Conservation (phyloP, 2,888 invertebrate species). For the Drosophila sordidula region DNA sequence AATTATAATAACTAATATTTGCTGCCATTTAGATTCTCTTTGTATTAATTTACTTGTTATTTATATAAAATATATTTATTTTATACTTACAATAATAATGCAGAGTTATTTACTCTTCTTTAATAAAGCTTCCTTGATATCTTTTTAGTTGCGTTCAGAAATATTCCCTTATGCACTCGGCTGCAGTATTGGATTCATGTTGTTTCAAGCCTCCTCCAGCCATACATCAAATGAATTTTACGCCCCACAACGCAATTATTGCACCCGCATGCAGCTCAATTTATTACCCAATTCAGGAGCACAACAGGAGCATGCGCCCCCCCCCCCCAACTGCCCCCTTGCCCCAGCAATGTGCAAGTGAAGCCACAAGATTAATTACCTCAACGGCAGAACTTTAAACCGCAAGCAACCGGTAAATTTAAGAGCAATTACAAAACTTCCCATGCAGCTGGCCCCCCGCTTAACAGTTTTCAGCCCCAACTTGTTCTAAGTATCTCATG, state of each 20-base stretch:
- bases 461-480: conserved; percentile 8
- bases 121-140: not conserved
- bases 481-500: conserved; percentile 9
- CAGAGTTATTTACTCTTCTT: not conserved
- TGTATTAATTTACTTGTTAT: too few relatives aligned
- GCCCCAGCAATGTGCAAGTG: not conserved
- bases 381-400: conserved; percentile 8
- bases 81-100: too few relatives aligned
- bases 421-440: conserved; percentile 48
- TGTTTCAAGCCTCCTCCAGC: not conserved
- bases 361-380: conserved; percentile 42
- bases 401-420: conserved; percentile 23
- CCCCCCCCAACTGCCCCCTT: not conserved
- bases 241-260: conserved; percentile 19
- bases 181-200: conserved; percentile 1
- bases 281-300: conserved; percentile 32
- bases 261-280: conserved; percentile 33
- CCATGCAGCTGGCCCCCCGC: conserved; percentile 19
- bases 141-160: too few relatives aligned
- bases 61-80: too few relatives aligned
- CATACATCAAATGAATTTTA: conserved; percentile 7
- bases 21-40: too few relatives aligned
- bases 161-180: not conserved
- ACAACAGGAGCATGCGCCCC: conserved; percentile 3
- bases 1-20: too few relatives aligned